phyloP scores from a whole-genome alignment of 2,888 invertebrate species.

The Himalopsyche tibetana region DNA sequence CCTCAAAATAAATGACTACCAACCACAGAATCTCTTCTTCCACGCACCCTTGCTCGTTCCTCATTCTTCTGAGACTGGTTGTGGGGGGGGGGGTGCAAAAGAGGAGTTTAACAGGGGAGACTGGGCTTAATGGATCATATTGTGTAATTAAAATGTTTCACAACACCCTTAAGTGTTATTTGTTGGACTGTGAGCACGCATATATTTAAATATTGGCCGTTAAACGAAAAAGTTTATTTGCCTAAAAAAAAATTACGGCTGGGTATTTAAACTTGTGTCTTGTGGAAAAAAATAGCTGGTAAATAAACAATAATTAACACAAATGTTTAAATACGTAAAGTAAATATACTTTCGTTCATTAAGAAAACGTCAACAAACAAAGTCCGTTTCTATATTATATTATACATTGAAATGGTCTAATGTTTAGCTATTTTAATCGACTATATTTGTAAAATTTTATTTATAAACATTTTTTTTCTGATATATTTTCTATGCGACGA shows the following conservation, averaged over 20 bases:
- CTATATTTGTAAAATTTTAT: too few relatives aligned
- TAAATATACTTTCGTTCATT: not conserved
- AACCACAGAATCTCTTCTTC: not conserved
- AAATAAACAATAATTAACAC: not conserved
- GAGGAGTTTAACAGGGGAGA: not conserved
- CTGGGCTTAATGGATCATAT: conserved; percentile 44
- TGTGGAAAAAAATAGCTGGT: not conserved
- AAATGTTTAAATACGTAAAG: not conserved
- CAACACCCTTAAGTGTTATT: conserved; percentile 40
- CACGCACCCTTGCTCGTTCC: not conserved
- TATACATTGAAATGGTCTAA: too few relatives aligned
- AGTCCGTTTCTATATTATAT: too few relatives aligned
- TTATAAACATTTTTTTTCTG: too few relatives aligned
- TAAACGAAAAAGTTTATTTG: conserved; percentile 13
- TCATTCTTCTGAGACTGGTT: not conserved
- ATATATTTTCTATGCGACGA: too few relatives aligned
- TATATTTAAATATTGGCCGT: conserved; percentile 40
- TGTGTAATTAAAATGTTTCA: conserved; percentile 46
- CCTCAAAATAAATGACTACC: too few relatives aligned
- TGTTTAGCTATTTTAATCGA: too few relatives aligned
- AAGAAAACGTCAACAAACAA: too few relatives aligned
- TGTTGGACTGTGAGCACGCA: conserved; percentile 39
- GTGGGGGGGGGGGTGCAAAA: not conserved
- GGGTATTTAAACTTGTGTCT: not conserved
- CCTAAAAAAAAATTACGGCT: not conserved